Evolutionary conservation across 2,888 invertebrate species (phyloP).

Genomic region (Nomada lathburiana): DNA sequence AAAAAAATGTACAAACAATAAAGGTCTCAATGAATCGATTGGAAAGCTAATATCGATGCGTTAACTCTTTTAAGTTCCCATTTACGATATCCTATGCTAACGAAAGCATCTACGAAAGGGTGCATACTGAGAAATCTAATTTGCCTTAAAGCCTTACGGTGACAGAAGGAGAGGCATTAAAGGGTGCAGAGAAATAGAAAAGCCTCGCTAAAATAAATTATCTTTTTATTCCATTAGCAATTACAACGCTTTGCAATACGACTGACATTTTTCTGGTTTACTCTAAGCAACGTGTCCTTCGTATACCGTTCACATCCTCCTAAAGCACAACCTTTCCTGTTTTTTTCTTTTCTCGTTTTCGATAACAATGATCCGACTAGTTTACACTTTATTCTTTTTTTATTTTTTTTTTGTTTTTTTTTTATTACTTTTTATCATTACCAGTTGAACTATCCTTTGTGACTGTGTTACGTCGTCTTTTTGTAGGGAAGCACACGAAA

Average conservation of each 20-base stretch:
- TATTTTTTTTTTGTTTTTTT: not conserved
- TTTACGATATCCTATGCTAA: slow-evolving; percentile 10
- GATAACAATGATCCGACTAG: slow-evolving; percentile 62
- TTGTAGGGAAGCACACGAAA: slow-evolving; percentile 24
- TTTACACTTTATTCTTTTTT: slow-evolving; percentile 43
- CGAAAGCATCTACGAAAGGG: not conserved
- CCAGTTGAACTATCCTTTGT: slow-evolving; percentile 28
- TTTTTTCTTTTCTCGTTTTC: slow-evolving; percentile 13
- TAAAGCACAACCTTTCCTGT: slow-evolving; percentile 44
- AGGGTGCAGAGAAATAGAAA: slow-evolving; percentile 77
- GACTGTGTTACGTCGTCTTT: slow-evolving; percentile 18
- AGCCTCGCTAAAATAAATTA: slow-evolving; percentile 78
- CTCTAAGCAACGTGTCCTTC: slow-evolving; percentile 68
- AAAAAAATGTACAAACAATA: not conserved
- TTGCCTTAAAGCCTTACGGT: slow-evolving; percentile 3
- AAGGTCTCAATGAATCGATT: not conserved
- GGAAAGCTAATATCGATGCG: not conserved
- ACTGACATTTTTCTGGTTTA: slow-evolving; percentile 66
- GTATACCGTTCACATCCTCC: slow-evolving; percentile 61
- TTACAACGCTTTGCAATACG: slow-evolving; percentile 76
- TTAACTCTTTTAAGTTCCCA: not conserved
- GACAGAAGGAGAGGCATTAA: slow-evolving; percentile 70
- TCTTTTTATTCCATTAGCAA: slow-evolving; percentile 78
- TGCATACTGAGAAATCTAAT: not conserved
- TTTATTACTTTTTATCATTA: no score